Evolutionary conservation across 2,113 vertebrate genomes (phyloP).

Genomic region (Sturnira hondurensis): DNA sequence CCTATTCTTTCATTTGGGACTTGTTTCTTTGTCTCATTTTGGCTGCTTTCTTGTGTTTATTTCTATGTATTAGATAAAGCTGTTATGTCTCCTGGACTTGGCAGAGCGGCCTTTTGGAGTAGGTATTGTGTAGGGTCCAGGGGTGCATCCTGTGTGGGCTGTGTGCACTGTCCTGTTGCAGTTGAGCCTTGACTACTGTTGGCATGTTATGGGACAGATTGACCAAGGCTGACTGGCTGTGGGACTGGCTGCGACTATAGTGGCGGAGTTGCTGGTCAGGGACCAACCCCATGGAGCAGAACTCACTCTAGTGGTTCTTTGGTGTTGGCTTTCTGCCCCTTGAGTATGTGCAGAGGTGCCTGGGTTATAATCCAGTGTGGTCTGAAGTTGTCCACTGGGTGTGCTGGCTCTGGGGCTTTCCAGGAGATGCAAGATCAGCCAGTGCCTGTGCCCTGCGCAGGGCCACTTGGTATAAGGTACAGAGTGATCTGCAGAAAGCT

Average conservation of each 20-base stretch:
- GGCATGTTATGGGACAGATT: not conserved
- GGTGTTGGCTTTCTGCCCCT: not conserved
- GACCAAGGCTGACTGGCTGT: not conserved
- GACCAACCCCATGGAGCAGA: not conserved
- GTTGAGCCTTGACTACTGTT: not conserved
- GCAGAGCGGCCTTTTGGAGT: not conserved
- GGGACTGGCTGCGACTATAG: not conserved
- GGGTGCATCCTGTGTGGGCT: not conserved
- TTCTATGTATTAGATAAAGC: not conserved
- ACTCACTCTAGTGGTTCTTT: not conserved
- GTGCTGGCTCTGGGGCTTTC: not conserved
- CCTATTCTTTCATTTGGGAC: not conserved
- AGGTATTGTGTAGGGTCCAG: not conserved
- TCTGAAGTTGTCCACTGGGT: not conserved
- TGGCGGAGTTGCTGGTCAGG: not conserved
- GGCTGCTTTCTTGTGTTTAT: not conserved
- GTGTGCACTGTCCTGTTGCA: not conserved
- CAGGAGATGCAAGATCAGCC: not conserved
- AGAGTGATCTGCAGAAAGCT: not conserved
- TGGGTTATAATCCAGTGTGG: not conserved
- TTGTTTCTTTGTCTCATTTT: not conserved
- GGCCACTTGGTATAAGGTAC: not conserved
- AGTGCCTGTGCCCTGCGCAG: not conserved
- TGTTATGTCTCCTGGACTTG: not conserved
- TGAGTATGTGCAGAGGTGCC: not conserved